phyloP scores from a whole-genome alignment of 1,140 invertebrate genomes.

The Panulirus ornatus region DNA sequence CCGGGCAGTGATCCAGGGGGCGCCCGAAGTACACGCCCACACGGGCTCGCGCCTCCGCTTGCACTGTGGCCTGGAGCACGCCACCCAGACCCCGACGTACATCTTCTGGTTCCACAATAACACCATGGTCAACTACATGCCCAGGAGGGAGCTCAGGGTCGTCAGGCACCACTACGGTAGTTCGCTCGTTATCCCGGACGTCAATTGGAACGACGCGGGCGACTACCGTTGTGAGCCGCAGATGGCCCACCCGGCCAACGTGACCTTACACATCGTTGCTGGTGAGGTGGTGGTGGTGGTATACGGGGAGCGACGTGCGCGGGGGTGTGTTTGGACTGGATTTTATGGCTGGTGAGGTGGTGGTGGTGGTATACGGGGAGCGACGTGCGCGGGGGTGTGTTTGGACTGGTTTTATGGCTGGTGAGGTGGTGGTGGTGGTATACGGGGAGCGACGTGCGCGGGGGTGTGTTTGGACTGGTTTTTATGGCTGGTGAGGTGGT shows the following conservation, averaged over 20 bases:
- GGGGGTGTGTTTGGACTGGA: no score
- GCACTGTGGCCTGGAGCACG: constrained; percentile 1
- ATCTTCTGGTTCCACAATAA: constrained; percentile 55
- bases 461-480: no score
- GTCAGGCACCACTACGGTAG: background rate
- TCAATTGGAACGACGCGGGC: constrained; percentile 31
- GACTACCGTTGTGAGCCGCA: constrained; percentile 17
- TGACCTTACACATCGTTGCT: constrained; percentile 29
- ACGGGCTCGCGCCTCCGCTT: constrained; percentile 12
- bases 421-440: no score
- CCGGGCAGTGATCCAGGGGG: constrained; percentile 32
- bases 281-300: no score
- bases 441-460: no score
- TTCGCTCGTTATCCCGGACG: constrained; percentile 5
- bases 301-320: no score
- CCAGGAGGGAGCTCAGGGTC: background rate
- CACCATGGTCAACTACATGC: constrained; percentile 36
- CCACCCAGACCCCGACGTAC: constrained; percentile 7
- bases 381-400: no score
- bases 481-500: no score
- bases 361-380: no score
- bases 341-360: no score
- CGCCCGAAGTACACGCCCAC: constrained; percentile 37
- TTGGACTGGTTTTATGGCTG: no score
- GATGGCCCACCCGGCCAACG: background rate